These are phyloP conservation scores for Acestrorhynchus altus DNA, from an alignment of 2,797 vertebrate genomes.

Conservation along the genomic window DNA sequence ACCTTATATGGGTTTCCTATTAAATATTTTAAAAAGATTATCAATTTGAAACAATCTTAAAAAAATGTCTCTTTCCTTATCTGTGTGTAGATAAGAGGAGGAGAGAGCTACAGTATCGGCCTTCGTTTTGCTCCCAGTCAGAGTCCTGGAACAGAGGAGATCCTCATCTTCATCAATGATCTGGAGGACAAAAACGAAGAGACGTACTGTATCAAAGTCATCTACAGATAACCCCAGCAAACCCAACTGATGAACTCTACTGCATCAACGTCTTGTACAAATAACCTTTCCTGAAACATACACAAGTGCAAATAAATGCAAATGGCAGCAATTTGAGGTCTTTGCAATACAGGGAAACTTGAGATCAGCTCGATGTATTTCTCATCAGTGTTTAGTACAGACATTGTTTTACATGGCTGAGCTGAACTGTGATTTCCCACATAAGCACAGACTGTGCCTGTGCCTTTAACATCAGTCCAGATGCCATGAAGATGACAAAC, in stretches of 20 bases:
- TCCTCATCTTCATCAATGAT: conserved; percentile 93
- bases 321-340: neutral
- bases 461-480: conserved; percentile 12
- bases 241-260: neutral
- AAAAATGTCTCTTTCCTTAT: conserved; percentile 3
- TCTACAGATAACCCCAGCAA: conserved; percentile 78
- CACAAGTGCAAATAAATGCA: neutral
- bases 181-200: conserved; percentile 93
- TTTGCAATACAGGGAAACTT: neutral
- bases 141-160: conserved; percentile 81
- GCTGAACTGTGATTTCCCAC: neutral
- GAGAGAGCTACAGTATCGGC: conserved; percentile 90
- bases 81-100: conserved; percentile 75
- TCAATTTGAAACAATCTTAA: too few relatives aligned
- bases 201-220: conserved; percentile 89
- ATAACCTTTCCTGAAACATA: neutral
- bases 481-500: neutral
- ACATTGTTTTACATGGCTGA: neutral
- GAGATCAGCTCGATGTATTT: neutral
- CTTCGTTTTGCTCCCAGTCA: conserved; percentile 83
- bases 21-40: too few relatives aligned
- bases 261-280: neutral
- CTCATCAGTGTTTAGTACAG: neutral
- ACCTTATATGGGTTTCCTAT: too few relatives aligned
- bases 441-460: too few relatives aligned